phyloP scores from a whole-genome alignment of 2,113 vertebrate genomes.

The Verasper variegatus region DNA sequence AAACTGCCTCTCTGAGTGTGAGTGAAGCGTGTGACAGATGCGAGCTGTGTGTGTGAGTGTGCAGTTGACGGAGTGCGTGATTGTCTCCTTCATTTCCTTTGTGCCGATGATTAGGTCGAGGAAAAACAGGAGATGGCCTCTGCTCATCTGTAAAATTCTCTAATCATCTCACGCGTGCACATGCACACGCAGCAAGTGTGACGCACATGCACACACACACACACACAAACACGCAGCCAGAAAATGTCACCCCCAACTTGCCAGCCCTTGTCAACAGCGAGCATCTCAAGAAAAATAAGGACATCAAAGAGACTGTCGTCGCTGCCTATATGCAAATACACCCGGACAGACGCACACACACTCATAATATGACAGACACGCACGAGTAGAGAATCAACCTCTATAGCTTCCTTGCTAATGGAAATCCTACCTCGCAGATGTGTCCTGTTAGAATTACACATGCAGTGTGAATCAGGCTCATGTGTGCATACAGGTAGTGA shows the following conservation, averaged over 20 bases:
- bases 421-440: slow-evolving; percentile 71
- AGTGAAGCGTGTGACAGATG: slow-evolving; percentile 40
- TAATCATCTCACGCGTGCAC: slow-evolving; percentile 37
- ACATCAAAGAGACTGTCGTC: slow-evolving; percentile 39
- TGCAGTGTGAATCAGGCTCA: slow-evolving; percentile 61
- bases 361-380: slow-evolving; percentile 1
- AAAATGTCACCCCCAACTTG: slow-evolving; percentile 19
- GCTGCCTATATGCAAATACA: slow-evolving; percentile 45
- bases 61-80: slow-evolving; percentile 22
- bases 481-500: slow-evolving; percentile 43
- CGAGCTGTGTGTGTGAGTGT: slow-evolving; percentile 2
- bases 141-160: slow-evolving; percentile 54
- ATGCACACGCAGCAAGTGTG: not conserved
- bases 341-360: slow-evolving; percentile 8
- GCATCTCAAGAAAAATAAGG: slow-evolving; percentile 37
- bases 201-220: not conserved
- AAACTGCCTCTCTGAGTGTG: slow-evolving; percentile 47
- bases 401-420: slow-evolving; percentile 55
- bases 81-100: slow-evolving; percentile 45
- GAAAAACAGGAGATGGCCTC: slow-evolving; percentile 26
- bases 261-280: slow-evolving; percentile 46
- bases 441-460: slow-evolving; percentile 60
- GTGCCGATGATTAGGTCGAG: slow-evolving; percentile 28
- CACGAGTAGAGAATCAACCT: slow-evolving; percentile 47
- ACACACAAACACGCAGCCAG: not conserved